Evolutionary conservation across 2,113 vertebrate species (phyloP).

Genomic region (Pan troglodytes): NHGRI_mPanTro3-v2.1_pri NC_072421.2:66899001-66899500

Average conservation of each 20-base stretch:
- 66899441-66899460: no score
- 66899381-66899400: neutral
- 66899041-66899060: neutral
- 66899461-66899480: no score
- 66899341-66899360: neutral
- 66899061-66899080: neutral
- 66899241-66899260: neutral
- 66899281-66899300: neutral
- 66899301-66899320: neutral
- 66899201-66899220: neutral
- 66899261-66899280: constrained; percentile 3
- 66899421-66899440: no score
- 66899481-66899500: no score
- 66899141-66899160: neutral
- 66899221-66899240: neutral
- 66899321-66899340: neutral
- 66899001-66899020: neutral
- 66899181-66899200: neutral
- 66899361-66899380: neutral
- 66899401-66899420: no score
- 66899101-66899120: neutral
- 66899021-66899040: neutral
- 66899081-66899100: neutral
- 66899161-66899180: neutral
- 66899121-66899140: neutral